These are phyloP conservation scores for Norana najaformis DNA, from an alignment of 2,888 invertebrate genomes.

Conservation along the genomic window DNA sequence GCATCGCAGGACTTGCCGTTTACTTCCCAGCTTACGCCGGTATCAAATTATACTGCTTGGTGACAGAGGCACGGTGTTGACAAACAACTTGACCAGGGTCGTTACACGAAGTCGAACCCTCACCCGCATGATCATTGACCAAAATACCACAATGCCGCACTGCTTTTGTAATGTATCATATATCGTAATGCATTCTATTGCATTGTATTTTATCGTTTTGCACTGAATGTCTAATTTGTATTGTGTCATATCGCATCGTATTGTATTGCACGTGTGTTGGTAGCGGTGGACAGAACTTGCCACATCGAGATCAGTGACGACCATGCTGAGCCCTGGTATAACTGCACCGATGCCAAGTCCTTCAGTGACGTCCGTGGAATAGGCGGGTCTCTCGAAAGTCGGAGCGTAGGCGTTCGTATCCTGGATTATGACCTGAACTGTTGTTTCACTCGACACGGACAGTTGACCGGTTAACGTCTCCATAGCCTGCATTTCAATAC, in stretches of 20 bases:
- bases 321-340: conserved; percentile 32
- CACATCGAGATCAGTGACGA: conserved; percentile 30
- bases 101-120: no score
- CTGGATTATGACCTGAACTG: conserved; percentile 28
- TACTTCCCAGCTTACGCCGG: no score
- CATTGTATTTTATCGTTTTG: not conserved
- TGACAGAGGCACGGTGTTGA: no score
- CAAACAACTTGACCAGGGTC: no score
- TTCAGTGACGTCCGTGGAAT: conserved; percentile 28
- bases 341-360: conserved; percentile 31
- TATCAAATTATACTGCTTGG: no score
- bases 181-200: not conserved
- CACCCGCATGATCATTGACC: no score
- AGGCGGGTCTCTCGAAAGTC: conserved; percentile 22
- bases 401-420: conserved; percentile 38
- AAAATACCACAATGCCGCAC: no score
- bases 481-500: conserved; percentile 24
- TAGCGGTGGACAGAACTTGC: conserved; percentile 14
- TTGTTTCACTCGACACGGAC: conserved; percentile 20
- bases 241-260: not conserved
- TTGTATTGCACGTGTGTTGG: not conserved
- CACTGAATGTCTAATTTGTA: no score
- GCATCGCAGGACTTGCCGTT: no score
- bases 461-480: conserved; percentile 28
- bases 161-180: not conserved